Conservation (phyloP, 2,797 vertebrate species). For the Neosalanx taihuensis region DNA sequence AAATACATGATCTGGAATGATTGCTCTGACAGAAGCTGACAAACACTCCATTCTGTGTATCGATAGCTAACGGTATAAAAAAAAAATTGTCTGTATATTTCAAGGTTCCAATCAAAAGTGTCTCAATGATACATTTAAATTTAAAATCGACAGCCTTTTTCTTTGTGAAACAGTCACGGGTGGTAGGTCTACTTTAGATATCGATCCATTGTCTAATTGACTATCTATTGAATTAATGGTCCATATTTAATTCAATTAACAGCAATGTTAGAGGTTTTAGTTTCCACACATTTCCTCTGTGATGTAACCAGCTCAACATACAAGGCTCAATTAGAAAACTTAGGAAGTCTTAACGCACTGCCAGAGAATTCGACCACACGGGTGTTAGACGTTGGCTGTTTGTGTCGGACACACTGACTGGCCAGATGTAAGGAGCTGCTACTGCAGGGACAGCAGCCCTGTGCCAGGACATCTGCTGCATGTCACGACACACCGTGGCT, state of each 20-base stretch:
- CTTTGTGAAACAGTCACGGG: no score
- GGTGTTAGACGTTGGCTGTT: not conserved
- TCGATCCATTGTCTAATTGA: not conserved
- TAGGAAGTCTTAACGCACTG: not conserved
- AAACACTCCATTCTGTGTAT: conserved; percentile 24
- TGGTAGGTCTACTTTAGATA: no score
- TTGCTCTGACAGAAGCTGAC: conserved; percentile 22
- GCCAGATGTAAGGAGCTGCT: conserved; percentile 14
- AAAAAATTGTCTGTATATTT: conserved; percentile 18
- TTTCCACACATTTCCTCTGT: not conserved
- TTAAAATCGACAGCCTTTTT: no score
- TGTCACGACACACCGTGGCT: conserved; percentile 52
- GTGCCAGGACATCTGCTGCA: conserved; percentile 62
- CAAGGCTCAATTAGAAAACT: not conserved
- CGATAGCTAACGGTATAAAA: conserved; percentile 15
- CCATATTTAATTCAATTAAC: not conserved
- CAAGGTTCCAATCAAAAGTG: no score
- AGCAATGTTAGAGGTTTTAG: not conserved
- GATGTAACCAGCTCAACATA: not conserved
- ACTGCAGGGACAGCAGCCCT: conserved; percentile 49
- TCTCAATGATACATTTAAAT: no score
- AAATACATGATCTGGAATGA: conserved; percentile 47
- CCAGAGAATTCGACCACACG: not conserved
- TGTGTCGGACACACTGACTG: not conserved
- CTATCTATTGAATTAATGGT: not conserved